Evolutionary conservation across 1,140 invertebrate genomes (phyloP), one percentile per base, ranked within the genome.

Genomic region (Trialeurodes vaporariorum): DNA sequence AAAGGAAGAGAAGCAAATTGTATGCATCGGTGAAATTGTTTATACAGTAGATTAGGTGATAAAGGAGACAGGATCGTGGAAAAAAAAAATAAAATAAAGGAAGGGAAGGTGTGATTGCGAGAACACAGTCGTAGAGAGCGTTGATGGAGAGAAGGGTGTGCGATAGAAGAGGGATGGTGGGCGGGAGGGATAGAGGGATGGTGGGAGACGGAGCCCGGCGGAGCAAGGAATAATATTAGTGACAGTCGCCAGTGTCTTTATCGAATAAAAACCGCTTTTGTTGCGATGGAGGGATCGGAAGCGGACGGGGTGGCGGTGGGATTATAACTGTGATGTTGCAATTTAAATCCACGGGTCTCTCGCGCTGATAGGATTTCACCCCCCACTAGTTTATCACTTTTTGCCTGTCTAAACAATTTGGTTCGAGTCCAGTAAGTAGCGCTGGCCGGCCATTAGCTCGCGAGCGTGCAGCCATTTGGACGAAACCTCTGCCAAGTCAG

Each of bases 41-140:
- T 49, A 49, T 49, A 49, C 34, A 49, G 17, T 49, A 49, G 17
- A 49, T 49, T 49, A 49, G 34, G 34, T 49, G 34, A 49, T 49
- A 66, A 66, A 59, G 58, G 58, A 49, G 64, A 65, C 34, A 49
- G 26, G n/a, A n/a, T n/a, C n/a, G n/a, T n/a, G n/a, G 60, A 25
- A 9, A 17, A 24, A n/a, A 40, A 26, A n/a, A n/a, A n/a, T n/a
- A n/a, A n/a, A n/a, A n/a, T n/a, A 59, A 49, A 49, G 34, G 60
- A 66, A 66, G 65, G 60, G 65, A 34, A 66, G 65, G 27, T 66
- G 60, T 66, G 60, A 66, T n/a, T n/a, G n/a, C n/a, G n/a, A n/a
- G n/a, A n/a, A n/a, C n/a, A n/a, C n/a, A n/a, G n/a, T n/a, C n/a
- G n/a, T n/a, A n/a, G n/a, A n/a, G n/a, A n/a, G n/a, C n/a, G n/a